These are phyloP conservation scores for Danio tinwini DNA, from an alignment of 2,797 vertebrate species.

Conservation along the genomic window DNA sequence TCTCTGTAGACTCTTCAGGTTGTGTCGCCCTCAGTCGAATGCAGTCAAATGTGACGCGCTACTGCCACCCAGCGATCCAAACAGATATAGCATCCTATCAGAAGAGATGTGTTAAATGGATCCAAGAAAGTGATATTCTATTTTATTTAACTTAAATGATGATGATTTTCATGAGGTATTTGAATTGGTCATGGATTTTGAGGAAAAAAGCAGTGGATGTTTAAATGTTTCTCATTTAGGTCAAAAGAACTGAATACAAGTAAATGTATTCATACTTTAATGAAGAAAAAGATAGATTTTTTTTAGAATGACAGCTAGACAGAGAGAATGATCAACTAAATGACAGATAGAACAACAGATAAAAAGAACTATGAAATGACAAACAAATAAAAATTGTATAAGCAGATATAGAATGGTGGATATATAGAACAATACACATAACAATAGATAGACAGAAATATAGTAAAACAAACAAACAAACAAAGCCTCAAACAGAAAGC, in stretches of 20 bases:
- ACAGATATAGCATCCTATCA: not conserved
- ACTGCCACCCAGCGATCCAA: constrained; percentile 72
- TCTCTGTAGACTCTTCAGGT: constrained; percentile 71
- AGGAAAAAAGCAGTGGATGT: not conserved
- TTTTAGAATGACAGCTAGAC: too few species aligned
- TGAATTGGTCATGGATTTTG: not conserved
- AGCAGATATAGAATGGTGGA: not conserved
- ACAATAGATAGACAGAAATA: not conserved
- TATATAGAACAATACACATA: not conserved
- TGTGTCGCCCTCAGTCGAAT: constrained; percentile 68
- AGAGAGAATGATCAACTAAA: not conserved
- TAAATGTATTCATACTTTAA: not conserved
- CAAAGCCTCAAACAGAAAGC: too few species aligned
- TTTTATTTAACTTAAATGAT: not conserved
- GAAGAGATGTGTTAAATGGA: not conserved
- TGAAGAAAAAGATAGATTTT: not conserved
- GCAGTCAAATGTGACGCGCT: constrained; percentile 61
- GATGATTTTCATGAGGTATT: not conserved
- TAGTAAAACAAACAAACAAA: not conserved
- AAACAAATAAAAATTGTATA: not conserved
- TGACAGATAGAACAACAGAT: too few species aligned
- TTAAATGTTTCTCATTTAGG: not conserved
- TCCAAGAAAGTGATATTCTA: not conserved
- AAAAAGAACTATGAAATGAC: not conserved
- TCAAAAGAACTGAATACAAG: not conserved